These are phyloP conservation scores for Ageneiosus marmoratus DNA, from an alignment of 2,113 vertebrate species.

Conservation along the genomic window DNA sequence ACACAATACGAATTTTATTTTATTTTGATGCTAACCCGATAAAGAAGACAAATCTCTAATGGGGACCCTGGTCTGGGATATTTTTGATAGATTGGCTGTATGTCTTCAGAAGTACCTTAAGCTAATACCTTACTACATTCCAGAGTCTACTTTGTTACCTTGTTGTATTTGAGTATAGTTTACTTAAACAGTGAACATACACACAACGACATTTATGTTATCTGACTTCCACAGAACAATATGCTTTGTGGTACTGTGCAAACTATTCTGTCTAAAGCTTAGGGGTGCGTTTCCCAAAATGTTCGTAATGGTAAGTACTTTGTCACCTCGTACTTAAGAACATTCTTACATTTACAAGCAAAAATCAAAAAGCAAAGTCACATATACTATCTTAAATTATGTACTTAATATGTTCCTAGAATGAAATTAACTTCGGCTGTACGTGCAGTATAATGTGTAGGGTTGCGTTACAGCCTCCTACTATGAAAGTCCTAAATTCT, in stretches of 20 bases:
- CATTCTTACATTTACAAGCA: no score
- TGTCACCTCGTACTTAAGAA: no score
- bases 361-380: not conserved
- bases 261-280: no score
- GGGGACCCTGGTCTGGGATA: not conserved
- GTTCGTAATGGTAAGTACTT: no score
- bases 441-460: no score
- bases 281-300: no score
- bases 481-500: no score
- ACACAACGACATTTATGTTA: not conserved
- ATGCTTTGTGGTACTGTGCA: not conserved
- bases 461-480: no score
- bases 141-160: not conserved
- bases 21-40: not conserved
- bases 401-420: no score
- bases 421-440: no score
- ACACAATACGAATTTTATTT: not conserved
- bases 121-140: not conserved
- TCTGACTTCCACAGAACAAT: not conserved
- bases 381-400: no score
- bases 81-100: not conserved
- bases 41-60: not conserved
- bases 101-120: not conserved
- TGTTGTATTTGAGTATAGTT: not conserved
- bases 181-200: not conserved